Evolutionary conservation across 2,113 vertebrate genomes (phyloP).

Genomic region (Burhinus bistriatus): DNA sequence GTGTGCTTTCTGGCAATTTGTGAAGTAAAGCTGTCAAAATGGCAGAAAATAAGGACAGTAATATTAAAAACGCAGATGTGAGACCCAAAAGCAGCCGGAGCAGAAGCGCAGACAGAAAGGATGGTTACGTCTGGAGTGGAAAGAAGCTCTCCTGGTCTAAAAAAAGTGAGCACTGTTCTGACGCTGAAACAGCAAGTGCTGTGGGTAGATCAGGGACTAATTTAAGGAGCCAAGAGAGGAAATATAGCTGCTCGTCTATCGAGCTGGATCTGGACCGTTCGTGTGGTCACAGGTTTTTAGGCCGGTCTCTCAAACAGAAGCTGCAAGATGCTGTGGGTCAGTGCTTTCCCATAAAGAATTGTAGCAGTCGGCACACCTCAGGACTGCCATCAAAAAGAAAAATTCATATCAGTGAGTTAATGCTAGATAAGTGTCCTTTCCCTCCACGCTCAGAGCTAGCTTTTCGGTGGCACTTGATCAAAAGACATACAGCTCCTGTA

Average conservation of each 20-base stretch:
- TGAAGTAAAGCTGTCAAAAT: conserved; percentile 58
- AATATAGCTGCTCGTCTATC: conserved; percentile 83
- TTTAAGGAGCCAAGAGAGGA: conserved; percentile 83
- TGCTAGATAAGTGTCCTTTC: conserved; percentile 95
- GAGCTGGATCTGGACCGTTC: conserved; percentile 82
- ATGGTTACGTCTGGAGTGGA: conserved; percentile 88
- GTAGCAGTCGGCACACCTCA: conserved; percentile 79
- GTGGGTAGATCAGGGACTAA: conserved; percentile 69
- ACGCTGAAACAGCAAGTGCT: conserved; percentile 64
- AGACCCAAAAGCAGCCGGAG: conserved; percentile 89
- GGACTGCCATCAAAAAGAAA: conserved; percentile 90
- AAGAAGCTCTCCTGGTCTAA: conserved; percentile 89
- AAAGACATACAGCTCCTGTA: conserved; percentile 79
- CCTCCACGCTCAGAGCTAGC: conserved; percentile 90
- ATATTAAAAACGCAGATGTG: conserved; percentile 77
- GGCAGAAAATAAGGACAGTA: conserved; percentile 82
- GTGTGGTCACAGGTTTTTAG: conserved; percentile 84
- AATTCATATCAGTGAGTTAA: conserved; percentile 93
- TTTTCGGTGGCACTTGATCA: conserved; percentile 93
- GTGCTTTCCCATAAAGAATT: conserved; percentile 90
- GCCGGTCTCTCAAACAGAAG: conserved; percentile 91
- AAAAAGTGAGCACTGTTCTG: conserved; percentile 73
- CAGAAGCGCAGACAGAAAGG: conserved; percentile 88
- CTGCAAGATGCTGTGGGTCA: conserved; percentile 94
- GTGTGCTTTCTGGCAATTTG: conserved; percentile 3